Percentiles rank a stretch among this genome's conserved stretches.
phyloP scores from a whole-genome alignment of 2,888 invertebrate species.

The Eristalis pertinax region DNA sequence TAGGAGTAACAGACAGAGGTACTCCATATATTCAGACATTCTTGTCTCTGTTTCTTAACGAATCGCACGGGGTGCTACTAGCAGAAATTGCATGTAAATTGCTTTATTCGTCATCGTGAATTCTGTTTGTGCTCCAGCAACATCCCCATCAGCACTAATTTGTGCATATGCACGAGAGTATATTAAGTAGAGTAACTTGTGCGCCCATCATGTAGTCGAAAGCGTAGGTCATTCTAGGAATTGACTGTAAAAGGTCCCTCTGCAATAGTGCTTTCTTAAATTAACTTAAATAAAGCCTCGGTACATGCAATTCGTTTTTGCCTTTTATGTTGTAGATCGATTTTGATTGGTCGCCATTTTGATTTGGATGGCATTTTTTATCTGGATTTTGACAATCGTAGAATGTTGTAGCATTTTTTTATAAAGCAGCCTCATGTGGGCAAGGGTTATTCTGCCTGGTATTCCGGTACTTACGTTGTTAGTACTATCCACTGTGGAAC shows the following conservation, averaged over 20 bases:
- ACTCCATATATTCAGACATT: slow-evolving; percentile 4
- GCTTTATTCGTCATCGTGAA: background rate
- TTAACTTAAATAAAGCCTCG: background rate
- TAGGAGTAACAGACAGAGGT: slow-evolving; percentile 33
- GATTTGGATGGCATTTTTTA: no score
- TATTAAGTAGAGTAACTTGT: background rate
- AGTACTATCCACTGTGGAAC: no score
- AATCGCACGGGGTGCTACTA: background rate
- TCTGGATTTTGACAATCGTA: no score
- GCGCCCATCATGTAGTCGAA: background rate
- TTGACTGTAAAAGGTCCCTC: background rate
- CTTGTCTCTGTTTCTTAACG: background rate
- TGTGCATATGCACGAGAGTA: background rate
- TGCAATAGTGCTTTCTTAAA: background rate
- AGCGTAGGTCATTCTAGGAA: background rate
- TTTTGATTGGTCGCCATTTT: no score
- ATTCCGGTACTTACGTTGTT: no score
- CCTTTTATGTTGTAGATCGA: no score
- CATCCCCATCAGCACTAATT: background rate
- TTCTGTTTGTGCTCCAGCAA: background rate
- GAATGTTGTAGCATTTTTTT: no score
- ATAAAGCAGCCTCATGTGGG: no score
- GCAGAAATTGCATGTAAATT: background rate
- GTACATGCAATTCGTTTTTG: no score
- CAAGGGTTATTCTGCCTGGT: no score